Evolutionary conservation across 2,797 vertebrate genomes (phyloP), one percentile per base, ranked within the genome.

Genomic region (Diplodus sargus): DNA sequence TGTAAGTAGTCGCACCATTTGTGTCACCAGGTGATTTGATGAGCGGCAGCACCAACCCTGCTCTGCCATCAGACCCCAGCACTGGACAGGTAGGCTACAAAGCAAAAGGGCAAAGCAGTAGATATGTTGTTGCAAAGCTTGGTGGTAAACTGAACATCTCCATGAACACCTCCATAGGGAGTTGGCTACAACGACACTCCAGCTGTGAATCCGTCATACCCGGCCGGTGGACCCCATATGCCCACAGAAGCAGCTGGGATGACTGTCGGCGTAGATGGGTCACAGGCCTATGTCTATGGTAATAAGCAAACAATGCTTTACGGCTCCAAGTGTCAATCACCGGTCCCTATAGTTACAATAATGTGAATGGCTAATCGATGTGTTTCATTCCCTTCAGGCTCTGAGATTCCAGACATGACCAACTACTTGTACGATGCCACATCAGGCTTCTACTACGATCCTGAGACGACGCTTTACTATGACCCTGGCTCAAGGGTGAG

Each of bases 391-490:
- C 22, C 7, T 71, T 13, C 60, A 95, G 95, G 85, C 85, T 79
- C 94, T 92, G 98, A 97, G 58, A 94, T 94, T 34, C 97, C 97
- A 43, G 98, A 99, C 91, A 94, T 95, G 54, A 94, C 96, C 73
- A 97, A 94, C 49, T 99, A 99, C 84, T 94, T 99, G 81, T 99
- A 96, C 43, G 97, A 99, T 87, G 96, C 97, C 77, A 97, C 97
- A 12, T 99, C 98, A 43, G 98, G 98, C 71, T 98, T 97, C 92
- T 99, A 96, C 93, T 99, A 99, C 0, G 97, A 99, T 82, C 98
- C 98, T 0, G 96, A 97, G 92, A 97, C 97, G 6, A 98, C 96
- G 3, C 94, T 97, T 13, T 98, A 98, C 81, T 99, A 98, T 65
- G 98, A 99, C 82, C 96, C 97, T 0, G 96, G 94, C 87, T 98